Conservation (phyloP, 2,797 vertebrate genomes). For the Sylvia borin region DNA sequence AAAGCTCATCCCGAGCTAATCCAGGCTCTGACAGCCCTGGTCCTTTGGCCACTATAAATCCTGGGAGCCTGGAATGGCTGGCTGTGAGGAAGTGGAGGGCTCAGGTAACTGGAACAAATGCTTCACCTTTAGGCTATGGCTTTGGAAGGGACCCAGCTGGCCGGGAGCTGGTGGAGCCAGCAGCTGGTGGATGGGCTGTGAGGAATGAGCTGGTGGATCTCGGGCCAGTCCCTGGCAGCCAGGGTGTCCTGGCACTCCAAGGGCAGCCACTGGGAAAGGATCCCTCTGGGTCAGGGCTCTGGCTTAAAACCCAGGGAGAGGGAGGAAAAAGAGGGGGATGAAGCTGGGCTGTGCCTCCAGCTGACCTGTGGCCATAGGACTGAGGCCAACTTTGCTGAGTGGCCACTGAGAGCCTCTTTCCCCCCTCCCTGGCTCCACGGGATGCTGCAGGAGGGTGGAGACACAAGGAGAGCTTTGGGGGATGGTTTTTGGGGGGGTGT, state of each 20-base stretch:
- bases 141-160: slow-evolving; percentile 50
- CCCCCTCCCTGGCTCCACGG: accelerated
- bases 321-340: neutral
- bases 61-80: neutral
- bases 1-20: neutral
- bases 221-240: slow-evolving; percentile 47
- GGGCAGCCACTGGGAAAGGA: slow-evolving; percentile 35
- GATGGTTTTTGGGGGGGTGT: neutral
- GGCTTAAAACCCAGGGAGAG: neutral
- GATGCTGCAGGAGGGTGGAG: neutral
- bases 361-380: accelerated
- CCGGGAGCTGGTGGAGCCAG: neutral
- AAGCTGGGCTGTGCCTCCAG: neutral
- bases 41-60: slow-evolving; percentile 3
- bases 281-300: slow-evolving; percentile 27
- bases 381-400: neutral
- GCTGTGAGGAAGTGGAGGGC: neutral
- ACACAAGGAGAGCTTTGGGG: neutral
- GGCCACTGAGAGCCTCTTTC: neutral
- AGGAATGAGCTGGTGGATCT: slow-evolving; percentile 28
- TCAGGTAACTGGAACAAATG: slow-evolving; percentile 62
- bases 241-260: slow-evolving; percentile 37
- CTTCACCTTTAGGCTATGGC: slow-evolving; percentile 62
- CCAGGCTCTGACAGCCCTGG: neutral
- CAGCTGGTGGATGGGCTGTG: slow-evolving; percentile 58